phyloP scores from a whole-genome alignment of 2,888 invertebrate species.

The Synanthedon andrenaeformis region DNA sequence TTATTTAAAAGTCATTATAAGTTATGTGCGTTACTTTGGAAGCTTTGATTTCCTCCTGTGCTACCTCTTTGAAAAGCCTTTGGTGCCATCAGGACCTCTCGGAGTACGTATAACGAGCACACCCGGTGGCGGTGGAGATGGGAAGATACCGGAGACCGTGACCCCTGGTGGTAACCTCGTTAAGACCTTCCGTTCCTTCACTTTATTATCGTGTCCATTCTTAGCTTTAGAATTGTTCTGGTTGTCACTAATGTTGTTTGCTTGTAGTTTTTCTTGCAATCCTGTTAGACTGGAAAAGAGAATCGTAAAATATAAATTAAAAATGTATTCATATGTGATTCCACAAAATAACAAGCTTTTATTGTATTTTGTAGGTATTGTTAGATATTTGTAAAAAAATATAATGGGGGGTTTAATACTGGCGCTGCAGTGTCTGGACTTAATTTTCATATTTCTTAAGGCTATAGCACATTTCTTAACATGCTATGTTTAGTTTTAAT shows the following conservation, averaged over 20 bases:
- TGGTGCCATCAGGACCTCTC: slow-evolving; percentile 82
- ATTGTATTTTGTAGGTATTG: no score
- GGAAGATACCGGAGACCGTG: slow-evolving; percentile 42
- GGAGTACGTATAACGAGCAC: slow-evolving; percentile 78
- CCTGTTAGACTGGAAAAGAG: slow-evolving; percentile 45
- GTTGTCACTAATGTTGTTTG: slow-evolving; percentile 50
- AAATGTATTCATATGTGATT: neutral
- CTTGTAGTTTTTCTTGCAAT: slow-evolving; percentile 59
- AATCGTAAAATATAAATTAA: neutral
- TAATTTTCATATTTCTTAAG: no score
- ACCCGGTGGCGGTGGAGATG: slow-evolving; percentile 56
- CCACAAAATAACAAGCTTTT: no score
- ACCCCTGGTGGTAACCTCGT: slow-evolving; percentile 47
- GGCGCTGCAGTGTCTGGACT: no score
- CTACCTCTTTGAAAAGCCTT: slow-evolving; percentile 60
- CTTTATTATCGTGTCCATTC: slow-evolving; percentile 38
- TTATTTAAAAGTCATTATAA: neutral
- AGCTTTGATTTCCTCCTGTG: slow-evolving; percentile 19
- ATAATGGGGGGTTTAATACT: no score
- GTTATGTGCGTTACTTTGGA: slow-evolving; percentile 17
- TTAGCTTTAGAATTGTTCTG: slow-evolving; percentile 36
- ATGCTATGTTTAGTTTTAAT: no score
- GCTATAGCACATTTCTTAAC: no score
- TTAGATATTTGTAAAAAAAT: no score
- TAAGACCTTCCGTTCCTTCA: slow-evolving; percentile 53